Evolutionary conservation across 1,140 invertebrate species (phyloP).

Genomic region (Camponotus vicinus): DNA sequence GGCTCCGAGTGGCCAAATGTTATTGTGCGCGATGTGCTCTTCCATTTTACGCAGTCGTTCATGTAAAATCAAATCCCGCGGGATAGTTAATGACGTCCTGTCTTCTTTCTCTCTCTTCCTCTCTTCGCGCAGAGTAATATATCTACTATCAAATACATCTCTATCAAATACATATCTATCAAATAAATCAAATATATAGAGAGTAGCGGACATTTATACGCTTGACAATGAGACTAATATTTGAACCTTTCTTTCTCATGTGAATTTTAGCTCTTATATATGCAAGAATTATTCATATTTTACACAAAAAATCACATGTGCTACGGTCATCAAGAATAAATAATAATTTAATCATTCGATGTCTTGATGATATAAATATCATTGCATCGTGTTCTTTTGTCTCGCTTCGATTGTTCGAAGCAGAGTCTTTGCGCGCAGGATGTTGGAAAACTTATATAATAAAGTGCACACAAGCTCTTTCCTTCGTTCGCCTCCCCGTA

Average conservation of each 20-base stretch:
- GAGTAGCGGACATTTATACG: slow-evolving; percentile 1
- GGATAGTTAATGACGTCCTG: slow-evolving; percentile 52
- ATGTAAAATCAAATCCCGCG: slow-evolving; percentile 39
- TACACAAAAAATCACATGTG: background rate
- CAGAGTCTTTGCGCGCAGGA: background rate
- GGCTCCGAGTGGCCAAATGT: slow-evolving; percentile 17
- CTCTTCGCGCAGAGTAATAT: slow-evolving; percentile 23
- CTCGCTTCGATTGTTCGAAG: background rate
- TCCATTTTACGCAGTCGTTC: slow-evolving; percentile 43
- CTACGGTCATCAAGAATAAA: background rate
- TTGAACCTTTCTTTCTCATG: background rate
- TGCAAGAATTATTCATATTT: slow-evolving; percentile 17
- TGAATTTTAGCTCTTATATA: background rate
- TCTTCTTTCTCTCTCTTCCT: slow-evolving; percentile 7
- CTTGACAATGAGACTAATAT: background rate
- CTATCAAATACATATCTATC: too few species aligned
- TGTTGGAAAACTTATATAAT: slow-evolving; percentile 10
- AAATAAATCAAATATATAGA: too few species aligned
- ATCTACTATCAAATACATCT: slow-evolving; percentile 17
- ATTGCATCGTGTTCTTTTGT: background rate
- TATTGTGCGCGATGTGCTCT: slow-evolving; percentile 13
- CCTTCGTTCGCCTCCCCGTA: too few species aligned
- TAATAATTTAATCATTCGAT: background rate
- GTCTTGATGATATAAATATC: background rate
- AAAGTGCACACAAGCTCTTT: background rate